A percentile compares a stretch with the other conserved stretches of the same genome.
phyloP scores from a whole-genome alignment of 2,888 invertebrate genomes.

The Lasioglossum zephyrum region DNA sequence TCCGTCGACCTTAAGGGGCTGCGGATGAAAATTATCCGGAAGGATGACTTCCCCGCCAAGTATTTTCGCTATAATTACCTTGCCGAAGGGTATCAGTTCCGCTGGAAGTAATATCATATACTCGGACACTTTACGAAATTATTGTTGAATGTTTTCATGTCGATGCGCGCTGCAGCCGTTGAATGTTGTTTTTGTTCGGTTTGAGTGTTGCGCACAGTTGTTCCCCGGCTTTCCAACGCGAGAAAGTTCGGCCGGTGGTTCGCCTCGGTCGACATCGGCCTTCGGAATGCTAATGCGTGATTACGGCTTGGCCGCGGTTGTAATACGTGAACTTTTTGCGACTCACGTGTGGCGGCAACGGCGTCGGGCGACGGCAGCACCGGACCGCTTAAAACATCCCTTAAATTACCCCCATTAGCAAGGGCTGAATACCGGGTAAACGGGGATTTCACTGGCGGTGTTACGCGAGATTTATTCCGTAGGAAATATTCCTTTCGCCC shows the following conservation, averaged over 20 bases:
- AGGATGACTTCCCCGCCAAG: slow-evolving; percentile 27
- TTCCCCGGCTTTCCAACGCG: slow-evolving; percentile 22
- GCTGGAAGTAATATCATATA: neutral
- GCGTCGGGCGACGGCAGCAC: neutral
- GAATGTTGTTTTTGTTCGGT: neutral
- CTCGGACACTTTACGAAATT: neutral
- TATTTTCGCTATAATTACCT: neutral
- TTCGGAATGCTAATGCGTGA: slow-evolving; percentile 83
- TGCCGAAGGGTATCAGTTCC: neutral
- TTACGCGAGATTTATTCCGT: slow-evolving; percentile 83
- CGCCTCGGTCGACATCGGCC: slow-evolving; percentile 56
- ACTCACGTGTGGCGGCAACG: slow-evolving; percentile 77
- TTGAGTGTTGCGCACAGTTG: slow-evolving; percentile 16
- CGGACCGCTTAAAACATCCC: slow-evolving; percentile 83
- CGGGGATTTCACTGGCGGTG: slow-evolving; percentile 81
- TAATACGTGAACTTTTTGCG: slow-evolving; percentile 82
- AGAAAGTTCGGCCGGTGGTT: slow-evolving; percentile 57
- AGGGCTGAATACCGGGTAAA: slow-evolving; percentile 82
- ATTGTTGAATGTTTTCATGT: neutral
- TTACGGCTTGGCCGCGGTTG: slow-evolving; percentile 77
- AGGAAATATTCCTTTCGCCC: slow-evolving; percentile 81
- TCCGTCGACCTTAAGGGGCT: slow-evolving; percentile 44
- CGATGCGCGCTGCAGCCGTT: neutral
- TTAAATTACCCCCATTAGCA: slow-evolving; percentile 84
- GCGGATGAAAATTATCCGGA: slow-evolving; percentile 51